These are phyloP conservation scores for Aricia artaxerxes DNA, from an alignment of 2,888 invertebrate species.

Conservation along the genomic window DNA sequence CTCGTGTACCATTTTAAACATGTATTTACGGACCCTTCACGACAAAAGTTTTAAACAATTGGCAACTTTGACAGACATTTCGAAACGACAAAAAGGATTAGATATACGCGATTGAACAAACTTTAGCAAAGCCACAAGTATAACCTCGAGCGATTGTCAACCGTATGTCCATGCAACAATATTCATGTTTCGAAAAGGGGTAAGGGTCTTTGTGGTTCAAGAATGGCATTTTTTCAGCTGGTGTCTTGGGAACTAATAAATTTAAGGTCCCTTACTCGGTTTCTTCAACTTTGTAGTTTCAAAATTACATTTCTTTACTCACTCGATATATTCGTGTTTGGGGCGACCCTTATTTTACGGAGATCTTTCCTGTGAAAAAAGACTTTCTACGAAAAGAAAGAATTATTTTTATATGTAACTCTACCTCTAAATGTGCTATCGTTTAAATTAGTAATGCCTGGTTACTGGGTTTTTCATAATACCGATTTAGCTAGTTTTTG, in stretches of 20 bases:
- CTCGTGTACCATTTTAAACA: conserved; percentile 1
- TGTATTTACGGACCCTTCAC: conserved; percentile 54
- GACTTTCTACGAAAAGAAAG: neutral
- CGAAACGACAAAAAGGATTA: conserved; percentile 73
- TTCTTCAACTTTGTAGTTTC: conserved; percentile 28
- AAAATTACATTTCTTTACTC: conserved; percentile 14
- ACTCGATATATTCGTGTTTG: conserved; percentile 23
- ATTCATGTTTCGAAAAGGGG: conserved; percentile 22
- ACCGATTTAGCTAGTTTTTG: no score
- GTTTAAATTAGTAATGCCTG: no score
- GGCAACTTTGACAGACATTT: conserved; percentile 71
- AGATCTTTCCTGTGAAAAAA: neutral
- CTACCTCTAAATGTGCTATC: no score
- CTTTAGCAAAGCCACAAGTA: conserved; percentile 41
- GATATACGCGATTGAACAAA: conserved; percentile 39
- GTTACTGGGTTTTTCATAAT: no score
- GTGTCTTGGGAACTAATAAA: conserved; percentile 31
- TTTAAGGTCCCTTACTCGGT: conserved; percentile 20
- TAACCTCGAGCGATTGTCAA: conserved; percentile 42
- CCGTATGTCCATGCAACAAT: conserved; percentile 44
- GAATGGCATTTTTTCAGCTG: conserved; percentile 64
- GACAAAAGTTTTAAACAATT: conserved; percentile 70
- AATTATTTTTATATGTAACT: neutral
- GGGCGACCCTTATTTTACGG: neutral
- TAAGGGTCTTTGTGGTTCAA: conserved; percentile 20